phyloP scores from a whole-genome alignment of 2,888 invertebrate genomes.

The Troglohyphantes excavatus region DNA sequence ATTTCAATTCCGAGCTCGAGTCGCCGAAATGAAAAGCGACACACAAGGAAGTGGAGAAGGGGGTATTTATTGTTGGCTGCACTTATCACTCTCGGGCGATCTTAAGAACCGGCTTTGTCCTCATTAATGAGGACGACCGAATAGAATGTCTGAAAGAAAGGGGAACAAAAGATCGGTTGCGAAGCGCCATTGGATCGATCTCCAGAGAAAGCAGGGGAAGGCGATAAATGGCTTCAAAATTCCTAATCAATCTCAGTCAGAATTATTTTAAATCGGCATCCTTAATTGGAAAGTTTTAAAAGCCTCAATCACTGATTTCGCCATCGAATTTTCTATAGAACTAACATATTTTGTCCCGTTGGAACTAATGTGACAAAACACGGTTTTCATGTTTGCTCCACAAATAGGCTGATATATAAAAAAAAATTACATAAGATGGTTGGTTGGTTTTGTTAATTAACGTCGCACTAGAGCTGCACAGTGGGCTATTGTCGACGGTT shows the following conservation, averaged over 20 bases:
- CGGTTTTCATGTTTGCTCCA: too few species aligned
- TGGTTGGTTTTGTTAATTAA: too few species aligned
- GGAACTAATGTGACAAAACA: too few species aligned
- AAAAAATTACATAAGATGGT: too few species aligned
- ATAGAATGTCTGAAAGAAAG: neutral
- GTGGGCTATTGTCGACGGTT: too few species aligned
- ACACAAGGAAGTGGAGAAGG: slow-evolving; percentile 40
- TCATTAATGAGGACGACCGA: slow-evolving; percentile 27
- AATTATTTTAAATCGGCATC: neutral
- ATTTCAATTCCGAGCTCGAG: slow-evolving; percentile 4
- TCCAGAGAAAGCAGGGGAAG: slow-evolving; percentile 4
- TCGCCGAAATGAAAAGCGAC: slow-evolving; percentile 3
- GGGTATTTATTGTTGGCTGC: neutral
- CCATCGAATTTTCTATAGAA: too few species aligned
- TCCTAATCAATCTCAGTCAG: neutral
- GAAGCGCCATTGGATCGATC: too few species aligned
- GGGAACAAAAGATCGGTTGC: neutral
- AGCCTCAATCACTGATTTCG: too few species aligned
- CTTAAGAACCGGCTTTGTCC: slow-evolving; percentile 54
- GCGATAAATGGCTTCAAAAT: neutral
- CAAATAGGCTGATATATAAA: too few species aligned
- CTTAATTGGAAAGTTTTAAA: neutral
- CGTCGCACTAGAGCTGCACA: too few species aligned
- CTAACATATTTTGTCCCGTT: too few species aligned
- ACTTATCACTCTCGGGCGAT: slow-evolving; percentile 44